phyloP scores from a whole-genome alignment of 2,888 invertebrate genomes.

The Zele albiditarsus region DNA sequence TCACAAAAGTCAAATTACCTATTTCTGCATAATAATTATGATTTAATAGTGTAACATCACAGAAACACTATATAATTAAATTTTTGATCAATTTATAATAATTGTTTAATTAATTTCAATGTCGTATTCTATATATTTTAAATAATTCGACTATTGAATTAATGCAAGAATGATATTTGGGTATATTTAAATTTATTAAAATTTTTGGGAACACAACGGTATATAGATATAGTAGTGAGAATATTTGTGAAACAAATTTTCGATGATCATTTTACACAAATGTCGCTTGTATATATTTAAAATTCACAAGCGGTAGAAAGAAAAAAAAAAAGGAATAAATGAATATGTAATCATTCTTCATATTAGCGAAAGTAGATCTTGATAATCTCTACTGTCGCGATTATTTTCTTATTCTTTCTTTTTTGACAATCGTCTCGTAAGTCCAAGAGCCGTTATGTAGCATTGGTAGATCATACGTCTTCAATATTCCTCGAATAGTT shows the following conservation, averaged over 20 bases:
- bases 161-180: conserved; percentile 4
- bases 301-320: conserved; percentile 14
- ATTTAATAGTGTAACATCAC: not conserved
- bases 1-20: not conserved
- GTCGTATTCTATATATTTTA: not conserved
- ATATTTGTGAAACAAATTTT: conserved; percentile 43
- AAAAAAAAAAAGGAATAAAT: not conserved
- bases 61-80: no score
- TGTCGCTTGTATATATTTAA: conserved; percentile 48
- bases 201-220: conserved; percentile 29
- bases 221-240: conserved; percentile 22
- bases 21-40: not conserved
- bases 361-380: conserved; percentile 33
- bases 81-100: no score
- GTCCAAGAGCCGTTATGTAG: not conserved
- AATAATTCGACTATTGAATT: not conserved
- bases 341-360: conserved; percentile 43
- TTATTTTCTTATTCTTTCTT: not conserved
- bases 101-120: not conserved
- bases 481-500: not conserved
- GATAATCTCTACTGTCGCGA: not conserved
- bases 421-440: not conserved
- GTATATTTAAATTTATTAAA: conserved; percentile 34
- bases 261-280: conserved; percentile 44
- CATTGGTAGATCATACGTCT: not conserved